A percentile compares a stretch with the other conserved stretches of the same genome.
Conservation (phyloP, 2,888 invertebrate genomes). For the Caenorhabditis imperialis region DNA sequence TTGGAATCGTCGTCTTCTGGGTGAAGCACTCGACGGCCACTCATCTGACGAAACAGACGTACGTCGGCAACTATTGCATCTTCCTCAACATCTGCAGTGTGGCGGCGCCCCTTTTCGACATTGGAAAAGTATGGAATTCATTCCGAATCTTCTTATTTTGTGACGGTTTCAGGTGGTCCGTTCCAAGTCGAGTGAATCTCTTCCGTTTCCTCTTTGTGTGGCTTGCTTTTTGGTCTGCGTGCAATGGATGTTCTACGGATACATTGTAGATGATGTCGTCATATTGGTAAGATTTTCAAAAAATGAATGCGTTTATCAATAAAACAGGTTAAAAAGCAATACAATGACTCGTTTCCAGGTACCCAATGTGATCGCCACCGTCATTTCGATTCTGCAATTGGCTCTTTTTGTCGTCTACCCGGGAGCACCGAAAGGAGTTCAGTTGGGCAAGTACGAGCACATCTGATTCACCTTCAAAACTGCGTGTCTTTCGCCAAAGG, state of each 20-base stretch:
- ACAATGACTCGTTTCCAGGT: conserved; percentile 81
- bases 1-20: conserved; percentile 28
- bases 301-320: too few species aligned
- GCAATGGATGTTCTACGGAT: conserved; percentile 88
- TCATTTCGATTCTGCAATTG: conserved; percentile 86
- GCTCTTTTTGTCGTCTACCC: conserved; percentile 87
- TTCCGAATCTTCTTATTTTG: too few species aligned
- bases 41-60: conserved; percentile 22
- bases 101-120: conserved; percentile 68
- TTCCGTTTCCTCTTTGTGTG: conserved; percentile 90
- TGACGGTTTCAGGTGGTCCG: conserved; percentile 86
- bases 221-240: conserved; percentile 87
- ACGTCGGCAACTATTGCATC: conserved; percentile 71
- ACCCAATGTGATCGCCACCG: conserved; percentile 87
- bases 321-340: not conserved
- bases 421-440: conserved; percentile 21
- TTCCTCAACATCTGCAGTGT: conserved; percentile 73
- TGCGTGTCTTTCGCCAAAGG: conserved; percentile 28
- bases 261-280: conserved; percentile 85
- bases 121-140: conserved; percentile 62
- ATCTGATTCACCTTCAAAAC: conserved; percentile 23
- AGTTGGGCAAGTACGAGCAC: conserved; percentile 38
- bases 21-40: conserved; percentile 4
- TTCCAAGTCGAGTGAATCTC: conserved; percentile 87
- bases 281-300: conserved; percentile 82